Evolutionary conservation across 2,888 invertebrate genomes (phyloP), one percentile per base, ranked within the genome.

Genomic region (Brassicogethes aeneus): DNA sequence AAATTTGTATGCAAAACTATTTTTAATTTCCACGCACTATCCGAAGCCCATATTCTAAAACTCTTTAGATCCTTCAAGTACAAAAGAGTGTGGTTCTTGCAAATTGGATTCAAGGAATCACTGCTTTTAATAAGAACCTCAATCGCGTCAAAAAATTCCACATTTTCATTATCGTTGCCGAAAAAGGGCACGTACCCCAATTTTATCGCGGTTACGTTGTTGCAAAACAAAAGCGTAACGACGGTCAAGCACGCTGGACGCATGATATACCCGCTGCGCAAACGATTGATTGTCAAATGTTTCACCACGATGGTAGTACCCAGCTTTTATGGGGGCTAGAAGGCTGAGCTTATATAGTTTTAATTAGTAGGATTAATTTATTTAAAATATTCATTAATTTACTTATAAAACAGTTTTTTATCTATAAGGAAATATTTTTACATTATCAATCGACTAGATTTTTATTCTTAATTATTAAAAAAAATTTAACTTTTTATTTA

Each of bases 31-130:
- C 36, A 56, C 56, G 48, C 53, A 60, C 60, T 60, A 47, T 59
- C 56, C 23, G 55, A 54, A 2, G 60, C 60, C 60, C 60, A 60
- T 30, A 59, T 31, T 34, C 48, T 56, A 15, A 56, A 47, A 13
- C 54, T 52, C 32, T 47, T 51, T 33, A 59, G 40, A 32, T 59
- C 55, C 12, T 54, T 42, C 36, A 48, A 38, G 41, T 60, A 60
- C 35, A 51, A 50, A 35, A 44, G 35, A 38, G 54, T 59, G 41
- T 59, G 55, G 34, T 57, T 54, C 31, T 49, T 41, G 39, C 60
- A 60, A 31, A 44, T 41, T 38, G 38, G 23, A 44, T 55, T 54
- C 15, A 43, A 39, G 7, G 55, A 47, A 34, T 46, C 48, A 3
- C 48, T 13, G 2, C 52, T 55, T 2, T 56, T 56, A 16, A 56